Evolutionary conservation across 2,113 vertebrate species (phyloP).

Genomic region (Synchiropus splendidus): DNA sequence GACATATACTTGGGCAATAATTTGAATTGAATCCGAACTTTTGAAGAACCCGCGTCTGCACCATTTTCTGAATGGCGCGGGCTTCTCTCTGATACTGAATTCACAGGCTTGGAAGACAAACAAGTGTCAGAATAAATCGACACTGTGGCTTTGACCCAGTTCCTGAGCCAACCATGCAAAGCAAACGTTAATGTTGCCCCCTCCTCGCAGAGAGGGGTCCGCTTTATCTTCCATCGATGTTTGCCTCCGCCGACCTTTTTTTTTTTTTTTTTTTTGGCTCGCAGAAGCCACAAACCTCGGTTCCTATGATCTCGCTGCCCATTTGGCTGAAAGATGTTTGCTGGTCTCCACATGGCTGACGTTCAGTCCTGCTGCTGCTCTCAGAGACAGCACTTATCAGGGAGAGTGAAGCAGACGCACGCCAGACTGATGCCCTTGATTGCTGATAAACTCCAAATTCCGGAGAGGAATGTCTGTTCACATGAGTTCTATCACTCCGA

Average conservation of each 20-base stretch:
- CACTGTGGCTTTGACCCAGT: too few relatives aligned
- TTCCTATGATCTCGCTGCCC: constrained; percentile 19
- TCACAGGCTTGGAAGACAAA: too few relatives aligned
- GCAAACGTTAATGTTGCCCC: too few relatives aligned
- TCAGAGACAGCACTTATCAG: constrained; percentile 30
- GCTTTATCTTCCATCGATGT: constrained; percentile 23
- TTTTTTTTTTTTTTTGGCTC: constrained; percentile 11
- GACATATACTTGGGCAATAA: too few relatives aligned
- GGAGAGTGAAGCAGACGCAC: constrained; percentile 26
- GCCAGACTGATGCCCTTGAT: constrained; percentile 33
- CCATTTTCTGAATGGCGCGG: too few relatives aligned
- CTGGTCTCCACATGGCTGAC: too few relatives aligned
- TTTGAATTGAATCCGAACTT: not conserved
- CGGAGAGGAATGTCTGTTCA: constrained; percentile 1
- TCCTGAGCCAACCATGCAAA: too few relatives aligned
- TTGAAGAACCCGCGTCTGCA: not conserved
- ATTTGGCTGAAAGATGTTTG: constrained; percentile 19
- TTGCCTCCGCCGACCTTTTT: too few relatives aligned
- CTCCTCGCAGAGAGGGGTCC: constrained; percentile 12
- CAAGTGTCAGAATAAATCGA: too few relatives aligned
- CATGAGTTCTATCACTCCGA: constrained; percentile 26
- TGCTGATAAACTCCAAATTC: constrained; percentile 43
- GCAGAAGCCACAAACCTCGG: constrained; percentile 21
- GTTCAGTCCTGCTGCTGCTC: constrained; percentile 18
- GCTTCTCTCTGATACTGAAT: too few relatives aligned